Evolutionary conservation across 2,888 invertebrate species (phyloP).

Genomic region (Cataglyphis livida): DNA sequence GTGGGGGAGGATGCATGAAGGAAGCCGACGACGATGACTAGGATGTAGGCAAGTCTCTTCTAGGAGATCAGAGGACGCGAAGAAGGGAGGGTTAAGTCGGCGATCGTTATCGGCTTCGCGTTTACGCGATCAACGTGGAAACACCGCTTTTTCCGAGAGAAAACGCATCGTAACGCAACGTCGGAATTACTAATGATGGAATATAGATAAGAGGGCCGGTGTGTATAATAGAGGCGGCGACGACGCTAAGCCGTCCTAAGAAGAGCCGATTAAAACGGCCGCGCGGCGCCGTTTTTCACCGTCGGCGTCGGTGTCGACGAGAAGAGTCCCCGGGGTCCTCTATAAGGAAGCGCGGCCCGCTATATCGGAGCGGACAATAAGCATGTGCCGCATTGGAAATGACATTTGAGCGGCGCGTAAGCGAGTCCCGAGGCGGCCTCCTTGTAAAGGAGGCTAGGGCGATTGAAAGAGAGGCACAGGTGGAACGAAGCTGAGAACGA

Average conservation of each 20-base stretch:
- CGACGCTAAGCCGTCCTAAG: constrained; percentile 62
- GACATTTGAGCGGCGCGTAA: constrained; percentile 78
- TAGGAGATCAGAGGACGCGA: constrained; percentile 3
- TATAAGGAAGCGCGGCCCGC: constrained; percentile 76
- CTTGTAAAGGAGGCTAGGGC: constrained; percentile 46
- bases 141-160: constrained; percentile 63
- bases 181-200: constrained; percentile 76
- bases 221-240: constrained; percentile 36
- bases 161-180: constrained; percentile 52
- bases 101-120: constrained; percentile 50
- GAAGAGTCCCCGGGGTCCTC: constrained; percentile 61
- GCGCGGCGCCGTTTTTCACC: constrained; percentile 79
- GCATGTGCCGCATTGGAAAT: constrained; percentile 81
- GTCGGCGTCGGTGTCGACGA: constrained; percentile 76
- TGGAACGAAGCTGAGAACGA: constrained; percentile 31
- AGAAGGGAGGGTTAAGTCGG: constrained; percentile 31
- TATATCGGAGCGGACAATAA: constrained; percentile 77
- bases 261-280: constrained; percentile 77
- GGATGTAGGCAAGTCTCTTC: constrained; percentile 14
- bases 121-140: constrained; percentile 66
- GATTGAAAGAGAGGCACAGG: constrained; percentile 10
- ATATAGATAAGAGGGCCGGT: constrained; percentile 75
- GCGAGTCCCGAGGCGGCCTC: constrained; percentile 40
- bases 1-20: constrained; percentile 56
- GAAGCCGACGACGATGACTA: constrained; percentile 6